A percentile compares a stretch with the other conserved stretches of the same genome.
Evolutionary conservation across 2,797 vertebrate species (phyloP).

Genomic region (Tapirus indicus): DNA sequence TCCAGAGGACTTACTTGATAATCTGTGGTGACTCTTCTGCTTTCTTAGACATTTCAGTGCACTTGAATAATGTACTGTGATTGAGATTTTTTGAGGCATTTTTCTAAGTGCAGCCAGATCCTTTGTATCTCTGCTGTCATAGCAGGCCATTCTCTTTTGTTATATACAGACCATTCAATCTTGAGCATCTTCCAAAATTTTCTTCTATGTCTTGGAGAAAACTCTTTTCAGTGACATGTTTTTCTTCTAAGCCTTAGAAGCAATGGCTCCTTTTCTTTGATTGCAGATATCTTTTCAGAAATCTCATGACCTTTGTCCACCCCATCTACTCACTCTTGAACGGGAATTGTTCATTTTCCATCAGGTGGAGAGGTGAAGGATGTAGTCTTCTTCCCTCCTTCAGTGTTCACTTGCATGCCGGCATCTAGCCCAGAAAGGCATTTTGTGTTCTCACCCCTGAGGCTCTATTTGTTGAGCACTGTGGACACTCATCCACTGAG

Average conservation of each 20-base stretch:
- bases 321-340: neutral
- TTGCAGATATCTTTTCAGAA: constrained; percentile 14
- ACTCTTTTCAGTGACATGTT: neutral
- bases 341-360: neutral
- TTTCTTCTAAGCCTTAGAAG: neutral
- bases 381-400: neutral
- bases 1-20: neutral
- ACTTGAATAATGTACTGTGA: neutral
- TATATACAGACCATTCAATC: neutral
- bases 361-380: neutral
- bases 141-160: neutral
- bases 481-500: neutral
- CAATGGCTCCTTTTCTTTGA: neutral
- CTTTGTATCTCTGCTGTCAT: neutral
- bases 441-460: neutral
- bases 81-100: neutral
- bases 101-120: neutral
- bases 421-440: neutral
- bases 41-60: neutral
- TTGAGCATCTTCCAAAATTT: neutral
- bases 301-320: neutral
- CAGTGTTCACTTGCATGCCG: neutral
- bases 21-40: neutral
- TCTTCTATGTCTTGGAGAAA: neutral
- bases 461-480: neutral